Base-by-base conservation (phyloP, 2,113 vertebrate genomes). In the Psilopsiagon aymara region DNA sequence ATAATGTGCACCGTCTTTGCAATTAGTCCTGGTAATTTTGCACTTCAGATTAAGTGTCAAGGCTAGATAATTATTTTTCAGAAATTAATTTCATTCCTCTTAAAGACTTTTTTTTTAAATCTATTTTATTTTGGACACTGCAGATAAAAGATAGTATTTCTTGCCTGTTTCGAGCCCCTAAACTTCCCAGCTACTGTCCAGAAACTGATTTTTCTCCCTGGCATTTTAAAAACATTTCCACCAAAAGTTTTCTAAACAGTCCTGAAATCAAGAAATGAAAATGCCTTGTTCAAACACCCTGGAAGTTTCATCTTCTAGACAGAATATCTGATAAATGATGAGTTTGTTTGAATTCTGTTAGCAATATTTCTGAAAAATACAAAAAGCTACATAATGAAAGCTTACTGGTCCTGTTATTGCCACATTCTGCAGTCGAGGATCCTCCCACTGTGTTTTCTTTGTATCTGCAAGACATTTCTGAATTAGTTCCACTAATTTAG, bases 371-470 rank as follows among this genome's bases (percentile, higher is more conserved):
- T 77, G 64, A 67, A 88, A 79, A 79, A 63, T 10, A 78, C 1
- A 3, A 68, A 47, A 84, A 90, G 69, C 35, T 81, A 47, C 17
- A n/a, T 28, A 53, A 43, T 43, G 44, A 86, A 52, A 81, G 47
- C 99, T 99, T 96, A 99, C 99, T 97, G 99, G 99, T 98, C 99
- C 99, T 85, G 99, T 99, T 97, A 99, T 99, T 70, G 99, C 98
- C 24, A 98, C 98, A 82, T 98, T 99, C 97, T 99, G 99, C 82
- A 99, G 96, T 90, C 99, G 98, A 70, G 99, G 99, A 95, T 99
- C 99, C 64, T 99, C 99, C 99, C 99, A 99, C 17, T 99, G 99
- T 41, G 99, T 99, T 94, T 53, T 98, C 95, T 98, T 99, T 16
- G 99, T 99, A 97, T 99, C 99, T 99, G 95, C 69, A 96, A 88